Conservation (phyloP, 2,113 vertebrate species). For the Amphiprion percula region DNA sequence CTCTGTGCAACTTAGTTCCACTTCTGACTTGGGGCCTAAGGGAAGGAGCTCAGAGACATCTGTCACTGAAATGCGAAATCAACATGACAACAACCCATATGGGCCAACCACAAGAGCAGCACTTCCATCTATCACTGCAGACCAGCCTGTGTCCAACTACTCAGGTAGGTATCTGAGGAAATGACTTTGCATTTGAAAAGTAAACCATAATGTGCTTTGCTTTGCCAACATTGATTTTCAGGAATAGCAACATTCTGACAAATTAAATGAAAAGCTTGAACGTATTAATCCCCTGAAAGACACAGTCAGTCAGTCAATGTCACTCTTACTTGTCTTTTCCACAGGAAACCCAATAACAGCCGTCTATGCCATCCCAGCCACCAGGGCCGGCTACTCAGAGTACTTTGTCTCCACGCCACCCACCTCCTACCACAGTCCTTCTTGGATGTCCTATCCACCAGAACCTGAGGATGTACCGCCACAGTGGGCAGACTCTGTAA, state of each 20-base stretch:
- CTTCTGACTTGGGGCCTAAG: constrained; percentile 94
- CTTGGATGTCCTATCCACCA: constrained; percentile 96
- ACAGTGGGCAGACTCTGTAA: constrained; percentile 98
- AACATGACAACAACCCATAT: constrained; percentile 87
- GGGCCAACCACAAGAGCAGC: constrained; percentile 86
- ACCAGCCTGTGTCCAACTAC: constrained; percentile 93
- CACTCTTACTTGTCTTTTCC: constrained; percentile 11
- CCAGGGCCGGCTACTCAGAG: constrained; percentile 91
- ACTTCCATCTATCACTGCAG: constrained; percentile 87
- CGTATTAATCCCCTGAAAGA: neutral
- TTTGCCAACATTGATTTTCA: neutral
- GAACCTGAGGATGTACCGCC: constrained; percentile 91
- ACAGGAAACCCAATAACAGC: constrained; percentile 96
- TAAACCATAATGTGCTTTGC: neutral
- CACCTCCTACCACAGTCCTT: constrained; percentile 92
- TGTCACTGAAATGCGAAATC: constrained; percentile 87
- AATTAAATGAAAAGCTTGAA: neutral
- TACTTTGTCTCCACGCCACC: constrained; percentile 95
- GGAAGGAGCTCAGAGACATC: constrained; percentile 87
- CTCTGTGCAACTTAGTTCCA: constrained; percentile 86
- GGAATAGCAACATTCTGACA: constrained; percentile 1
- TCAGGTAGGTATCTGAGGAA: constrained; percentile 86
- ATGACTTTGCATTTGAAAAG: constrained; percentile 30
- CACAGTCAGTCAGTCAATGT: neutral
- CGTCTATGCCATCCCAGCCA: constrained; percentile 96